These are phyloP conservation scores for Hyles lineata DNA, from an alignment of 2,888 invertebrate species.

Conservation along the genomic window DNA sequence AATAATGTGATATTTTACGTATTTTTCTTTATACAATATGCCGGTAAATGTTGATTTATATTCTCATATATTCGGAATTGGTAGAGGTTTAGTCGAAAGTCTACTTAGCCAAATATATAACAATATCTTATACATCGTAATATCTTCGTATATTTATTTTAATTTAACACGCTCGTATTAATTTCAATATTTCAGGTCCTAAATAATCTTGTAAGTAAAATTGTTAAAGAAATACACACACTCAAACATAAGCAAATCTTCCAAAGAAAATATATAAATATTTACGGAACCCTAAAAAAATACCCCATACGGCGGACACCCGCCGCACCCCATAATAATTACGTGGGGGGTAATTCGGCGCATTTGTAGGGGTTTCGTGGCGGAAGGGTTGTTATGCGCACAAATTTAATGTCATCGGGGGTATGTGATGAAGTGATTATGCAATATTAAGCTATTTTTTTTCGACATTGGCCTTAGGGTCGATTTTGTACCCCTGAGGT, in stretches of 20 bases:
- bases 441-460: constrained; percentile 5
- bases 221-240: background rate
- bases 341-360: constrained; percentile 66
- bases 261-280: background rate
- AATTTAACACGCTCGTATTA: too few species aligned
- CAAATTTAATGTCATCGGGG: constrained; percentile 31
- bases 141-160: too few species aligned
- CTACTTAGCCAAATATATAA: too few species aligned
- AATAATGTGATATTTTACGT: too few species aligned
- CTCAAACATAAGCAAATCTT: background rate
- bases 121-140: too few species aligned
- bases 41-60: too few species aligned
- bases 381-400: constrained; percentile 60
- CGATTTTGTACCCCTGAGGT: background rate
- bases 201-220: too few species aligned
- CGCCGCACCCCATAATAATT: constrained; percentile 64
- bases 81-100: too few species aligned
- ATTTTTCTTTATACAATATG: too few species aligned
- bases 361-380: constrained; percentile 63
- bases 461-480: background rate
- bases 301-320: constrained; percentile 47
- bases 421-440: constrained; percentile 21
- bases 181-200: too few species aligned
- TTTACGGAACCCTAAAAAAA: constrained; percentile 14
- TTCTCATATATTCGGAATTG: too few species aligned